A percentile compares a stretch with the other conserved stretches of the same genome.
phyloP scores from a whole-genome alignment of 2,888 invertebrate species.

The Oscheius sp. region DNA sequence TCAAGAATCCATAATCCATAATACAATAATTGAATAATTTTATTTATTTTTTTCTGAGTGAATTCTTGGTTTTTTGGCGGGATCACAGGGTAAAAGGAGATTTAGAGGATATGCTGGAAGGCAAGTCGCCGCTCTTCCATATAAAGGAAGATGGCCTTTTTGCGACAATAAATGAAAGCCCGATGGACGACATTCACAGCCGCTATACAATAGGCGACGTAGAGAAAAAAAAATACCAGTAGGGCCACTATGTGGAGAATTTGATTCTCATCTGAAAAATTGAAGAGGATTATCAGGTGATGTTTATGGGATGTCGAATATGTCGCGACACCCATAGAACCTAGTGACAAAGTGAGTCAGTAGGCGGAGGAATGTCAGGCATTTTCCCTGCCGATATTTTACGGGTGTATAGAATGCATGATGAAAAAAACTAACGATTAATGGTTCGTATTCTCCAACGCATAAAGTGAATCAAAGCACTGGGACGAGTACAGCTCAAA shows the following conservation, averaged over 20 bases:
- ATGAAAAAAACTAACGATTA: slow-evolving; percentile 39
- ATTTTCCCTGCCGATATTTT: too few species aligned
- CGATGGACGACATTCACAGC: slow-evolving; percentile 51
- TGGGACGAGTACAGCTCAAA: slow-evolving; percentile 43
- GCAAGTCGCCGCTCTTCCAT: slow-evolving; percentile 46
- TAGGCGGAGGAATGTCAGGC: too few species aligned
- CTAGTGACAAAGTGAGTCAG: too few species aligned
- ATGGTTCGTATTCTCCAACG: slow-evolving; percentile 57
- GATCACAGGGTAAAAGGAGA: not conserved
- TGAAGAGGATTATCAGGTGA: not conserved
- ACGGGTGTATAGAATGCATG: not conserved
- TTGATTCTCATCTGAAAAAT: slow-evolving; percentile 48
- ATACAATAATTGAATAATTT: slow-evolving; percentile 15
- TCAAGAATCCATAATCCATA: not conserved
- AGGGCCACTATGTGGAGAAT: slow-evolving; percentile 53
- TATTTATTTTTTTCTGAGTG: slow-evolving; percentile 21
- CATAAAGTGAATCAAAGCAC: slow-evolving; percentile 47
- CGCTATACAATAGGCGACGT: slow-evolving; percentile 54
- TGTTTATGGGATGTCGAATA: not conserved
- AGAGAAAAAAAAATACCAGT: slow-evolving; percentile 50
- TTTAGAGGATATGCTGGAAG: slow-evolving; percentile 28
- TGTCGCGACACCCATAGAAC: too few species aligned
- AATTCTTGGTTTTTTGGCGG: slow-evolving; percentile 9
- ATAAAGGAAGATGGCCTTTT: slow-evolving; percentile 50
- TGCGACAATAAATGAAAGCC: slow-evolving; percentile 52